These are phyloP conservation scores for Rhinichthys klamathensis DNA, from an alignment of 2,113 vertebrate species.

Conservation along the genomic window DNA sequence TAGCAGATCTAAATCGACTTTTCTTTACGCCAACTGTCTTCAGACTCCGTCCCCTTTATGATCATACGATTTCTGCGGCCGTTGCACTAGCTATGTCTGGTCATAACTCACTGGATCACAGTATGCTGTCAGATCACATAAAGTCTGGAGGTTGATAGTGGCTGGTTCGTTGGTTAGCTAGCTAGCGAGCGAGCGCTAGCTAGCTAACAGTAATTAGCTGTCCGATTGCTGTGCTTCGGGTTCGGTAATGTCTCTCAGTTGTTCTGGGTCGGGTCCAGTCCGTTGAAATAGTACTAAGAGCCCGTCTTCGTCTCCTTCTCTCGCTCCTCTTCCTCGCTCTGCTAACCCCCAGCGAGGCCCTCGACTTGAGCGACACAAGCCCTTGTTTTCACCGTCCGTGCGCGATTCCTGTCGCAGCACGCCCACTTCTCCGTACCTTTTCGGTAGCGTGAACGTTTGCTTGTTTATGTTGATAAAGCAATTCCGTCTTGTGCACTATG, in stretches of 20 bases:
- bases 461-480: conserved; percentile 41
- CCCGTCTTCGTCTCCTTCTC: conserved; percentile 46
- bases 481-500: conserved; percentile 46
- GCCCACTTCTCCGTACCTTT: not conserved
- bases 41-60: conserved; percentile 60
- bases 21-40: conserved; percentile 60
- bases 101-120: conserved; percentile 65
- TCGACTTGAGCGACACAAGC: conserved; percentile 45
- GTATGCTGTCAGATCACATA: conserved; percentile 42
- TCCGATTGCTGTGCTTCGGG: conserved; percentile 33
- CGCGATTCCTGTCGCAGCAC: conserved; percentile 3
- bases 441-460: conserved; percentile 39
- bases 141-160: conserved; percentile 44
- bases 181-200: conserved; percentile 61
- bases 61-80: conserved; percentile 58
- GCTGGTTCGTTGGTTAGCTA: conserved; percentile 61
- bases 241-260: conserved; percentile 19
- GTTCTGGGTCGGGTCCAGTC: conserved; percentile 61
- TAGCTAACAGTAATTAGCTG: conserved; percentile 41
- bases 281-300: conserved; percentile 43
- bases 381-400: conserved; percentile 27
- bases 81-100: conserved; percentile 69
- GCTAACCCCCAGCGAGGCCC: conserved; percentile 55
- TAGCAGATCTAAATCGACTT: conserved; percentile 63
- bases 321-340: conserved; percentile 26